A percentile compares a stretch with the other conserved stretches of the same genome.
Evolutionary conservation across 2,113 vertebrate genomes (phyloP).

Genomic region (Siniperca chuatsi): DNA sequence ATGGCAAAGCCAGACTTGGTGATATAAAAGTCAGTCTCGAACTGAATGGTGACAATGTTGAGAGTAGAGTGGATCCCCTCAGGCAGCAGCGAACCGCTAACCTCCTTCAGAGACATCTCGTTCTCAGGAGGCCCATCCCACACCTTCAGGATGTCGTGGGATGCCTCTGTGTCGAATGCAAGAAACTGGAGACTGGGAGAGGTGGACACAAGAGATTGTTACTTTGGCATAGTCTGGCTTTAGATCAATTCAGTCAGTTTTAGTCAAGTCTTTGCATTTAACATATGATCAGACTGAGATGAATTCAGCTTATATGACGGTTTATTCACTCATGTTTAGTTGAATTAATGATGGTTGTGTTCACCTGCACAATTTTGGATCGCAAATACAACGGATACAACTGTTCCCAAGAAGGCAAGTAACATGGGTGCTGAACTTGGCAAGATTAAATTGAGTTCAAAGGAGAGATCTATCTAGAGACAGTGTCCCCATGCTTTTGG

Average conservation of each 20-base stretch:
- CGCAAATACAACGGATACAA: constrained; percentile 16
- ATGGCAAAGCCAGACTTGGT: constrained; percentile 99
- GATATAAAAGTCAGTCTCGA: constrained; percentile 99
- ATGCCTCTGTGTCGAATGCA: constrained; percentile 98
- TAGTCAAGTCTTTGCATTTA: neutral
- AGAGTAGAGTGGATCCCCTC: constrained; percentile 98
- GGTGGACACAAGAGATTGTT: neutral
- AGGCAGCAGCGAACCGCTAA: constrained; percentile 96
- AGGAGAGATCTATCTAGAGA: constrained; percentile 20
- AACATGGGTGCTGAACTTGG: constrained; percentile 12
- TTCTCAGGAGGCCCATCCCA: constrained; percentile 98
- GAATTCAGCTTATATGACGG: neutral
- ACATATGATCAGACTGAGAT: constrained; percentile 8
- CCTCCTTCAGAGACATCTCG: constrained; percentile 96
- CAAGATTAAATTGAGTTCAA: constrained; percentile 25
- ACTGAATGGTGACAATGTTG: constrained; percentile 95
- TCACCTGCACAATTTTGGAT: constrained; percentile 2
- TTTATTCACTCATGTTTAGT: neutral
- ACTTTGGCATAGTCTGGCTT: constrained; percentile 12
- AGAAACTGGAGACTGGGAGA: constrained; percentile 93
- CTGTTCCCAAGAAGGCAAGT: neutral
- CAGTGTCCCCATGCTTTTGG: constrained; percentile 28
- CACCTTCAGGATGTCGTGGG: constrained; percentile 96
- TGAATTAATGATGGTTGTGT: constrained; percentile 7
- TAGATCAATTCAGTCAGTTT: neutral